Conservation (phyloP, 2,797 vertebrate species). For the Agapornis canus region DNA sequence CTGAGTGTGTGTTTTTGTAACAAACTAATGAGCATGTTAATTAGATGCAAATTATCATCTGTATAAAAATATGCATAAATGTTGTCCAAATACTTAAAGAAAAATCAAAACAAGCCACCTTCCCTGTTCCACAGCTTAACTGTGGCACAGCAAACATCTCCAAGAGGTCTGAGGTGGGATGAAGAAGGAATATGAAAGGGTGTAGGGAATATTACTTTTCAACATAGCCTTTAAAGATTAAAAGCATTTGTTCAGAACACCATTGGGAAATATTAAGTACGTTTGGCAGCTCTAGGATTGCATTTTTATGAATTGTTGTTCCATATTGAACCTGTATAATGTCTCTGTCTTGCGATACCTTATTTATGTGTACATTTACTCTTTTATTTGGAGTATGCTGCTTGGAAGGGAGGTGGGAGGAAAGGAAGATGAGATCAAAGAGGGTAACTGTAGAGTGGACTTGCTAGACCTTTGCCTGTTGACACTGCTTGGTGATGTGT, state of each 20-base stretch:
- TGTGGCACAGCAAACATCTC: not conserved
- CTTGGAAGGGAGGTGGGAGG: not conserved
- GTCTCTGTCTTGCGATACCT: not conserved
- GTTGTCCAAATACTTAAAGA: conserved; percentile 40
- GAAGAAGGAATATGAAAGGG: not conserved
- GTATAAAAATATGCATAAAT: not conserved
- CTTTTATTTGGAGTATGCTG: not conserved
- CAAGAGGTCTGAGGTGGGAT: not conserved
- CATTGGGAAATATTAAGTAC: not conserved
- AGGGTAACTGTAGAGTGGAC: not conserved
- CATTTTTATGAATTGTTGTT: not conserved
- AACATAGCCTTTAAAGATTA: not conserved
- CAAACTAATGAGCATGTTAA: not conserved
- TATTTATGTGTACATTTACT: not conserved
- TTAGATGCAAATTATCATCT: not conserved
- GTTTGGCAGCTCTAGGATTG: not conserved
- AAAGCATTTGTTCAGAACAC: not conserved
- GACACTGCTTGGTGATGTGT: not conserved
- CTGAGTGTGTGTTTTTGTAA: not conserved
- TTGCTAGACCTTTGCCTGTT: not conserved
- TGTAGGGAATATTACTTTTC: not conserved
- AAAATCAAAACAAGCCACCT: not conserved
- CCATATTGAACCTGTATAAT: not conserved
- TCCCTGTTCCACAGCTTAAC: not conserved
- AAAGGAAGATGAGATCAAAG: not conserved